Base-by-base conservation (phyloP, 2,888 invertebrate genomes). In the Steromphala cineraria region DNA sequence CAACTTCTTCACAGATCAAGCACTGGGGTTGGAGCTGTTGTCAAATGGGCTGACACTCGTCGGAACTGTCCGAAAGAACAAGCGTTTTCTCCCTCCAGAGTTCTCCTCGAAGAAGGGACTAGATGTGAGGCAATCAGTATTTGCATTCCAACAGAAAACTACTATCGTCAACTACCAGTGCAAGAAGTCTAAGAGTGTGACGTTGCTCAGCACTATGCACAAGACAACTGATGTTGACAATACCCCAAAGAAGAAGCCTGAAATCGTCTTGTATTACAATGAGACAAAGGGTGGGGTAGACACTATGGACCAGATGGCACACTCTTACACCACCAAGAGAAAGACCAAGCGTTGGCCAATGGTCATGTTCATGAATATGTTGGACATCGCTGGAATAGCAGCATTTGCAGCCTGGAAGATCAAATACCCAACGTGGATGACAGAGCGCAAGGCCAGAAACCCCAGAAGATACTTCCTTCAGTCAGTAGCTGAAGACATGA, bases 361-460 rank as follows among this genome's bases (percentile, higher is more conserved):
- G 78, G 83, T 80, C 8, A 40, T 85, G 21, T 81, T 80, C 8
- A 40, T 85, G 21, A 83, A 85, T 67, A 81, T 78, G 21, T 13
- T 85, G 13, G 84, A 85, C 77, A 55, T 83, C 78, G 89, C n/a
- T 83, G 88, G 77, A 62, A 81, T 84, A 62, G 86, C 81, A n/a
- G 76, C 80, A 24, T 62, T 71, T 53, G 77, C 82, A 13, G 56
- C 83, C 24, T 83, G 82, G 81, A 36, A 62, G 8, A 28, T 74
- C 21, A 84, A 81, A 56, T 81, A 46, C 53, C 78, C 79, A 21
- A 17, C 0, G 28, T 78, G 56, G 55, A 21, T n/a, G 7, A 24
- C 15, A 40, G 8, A 21, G 28, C 17, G 28, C 0, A 28, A 7
- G 8, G 15, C 40, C 19, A 28, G 28, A 71, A n/a, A 71, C 2